These are phyloP conservation scores for Aricia agestis DNA, from an alignment of 1,140 invertebrate species.

Conservation along the genomic window DNA sequence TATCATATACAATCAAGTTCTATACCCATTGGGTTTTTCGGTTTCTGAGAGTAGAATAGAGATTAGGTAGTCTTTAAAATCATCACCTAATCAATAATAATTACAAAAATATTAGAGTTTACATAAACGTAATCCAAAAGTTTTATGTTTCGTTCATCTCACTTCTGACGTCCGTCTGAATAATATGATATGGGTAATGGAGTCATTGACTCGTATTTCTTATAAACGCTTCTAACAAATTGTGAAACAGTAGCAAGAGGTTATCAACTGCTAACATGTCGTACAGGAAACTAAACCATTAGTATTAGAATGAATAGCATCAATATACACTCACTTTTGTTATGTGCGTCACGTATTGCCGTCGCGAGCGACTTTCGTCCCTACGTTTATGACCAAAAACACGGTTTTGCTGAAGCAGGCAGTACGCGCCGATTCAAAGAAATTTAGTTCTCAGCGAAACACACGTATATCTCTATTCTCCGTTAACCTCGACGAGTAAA, in stretches of 20 bases:
- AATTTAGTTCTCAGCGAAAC: slow-evolving; percentile 9
- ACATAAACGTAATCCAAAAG: too few relatives aligned
- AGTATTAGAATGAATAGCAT: slow-evolving; percentile 8
- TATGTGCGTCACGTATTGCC: not conserved
- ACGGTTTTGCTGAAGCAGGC: not conserved
- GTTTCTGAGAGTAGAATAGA: too few relatives aligned
- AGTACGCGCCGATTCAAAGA: not conserved
- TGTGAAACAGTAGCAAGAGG: slow-evolving; percentile 6
- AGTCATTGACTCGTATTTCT: not conserved
- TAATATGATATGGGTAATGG: too few relatives aligned
- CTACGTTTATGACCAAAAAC: not conserved
- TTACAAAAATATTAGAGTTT: too few relatives aligned
- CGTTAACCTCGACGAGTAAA: not conserved
- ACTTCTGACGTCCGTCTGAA: too few relatives aligned
- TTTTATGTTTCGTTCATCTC: too few relatives aligned
- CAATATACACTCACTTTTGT: not conserved
- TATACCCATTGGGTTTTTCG: too few relatives aligned
- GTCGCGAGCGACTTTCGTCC: not conserved
- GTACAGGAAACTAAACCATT: not conserved
- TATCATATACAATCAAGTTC: too few relatives aligned
- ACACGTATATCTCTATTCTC: not conserved
- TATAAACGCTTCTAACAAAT: not conserved
- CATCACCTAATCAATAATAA: too few relatives aligned
- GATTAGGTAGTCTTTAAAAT: too few relatives aligned
- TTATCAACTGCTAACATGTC: not conserved